These are phyloP conservation scores for Protobothrops mucrosquamatus DNA, from an alignment of 2,113 vertebrate genomes.

Conservation along the genomic window DNA sequence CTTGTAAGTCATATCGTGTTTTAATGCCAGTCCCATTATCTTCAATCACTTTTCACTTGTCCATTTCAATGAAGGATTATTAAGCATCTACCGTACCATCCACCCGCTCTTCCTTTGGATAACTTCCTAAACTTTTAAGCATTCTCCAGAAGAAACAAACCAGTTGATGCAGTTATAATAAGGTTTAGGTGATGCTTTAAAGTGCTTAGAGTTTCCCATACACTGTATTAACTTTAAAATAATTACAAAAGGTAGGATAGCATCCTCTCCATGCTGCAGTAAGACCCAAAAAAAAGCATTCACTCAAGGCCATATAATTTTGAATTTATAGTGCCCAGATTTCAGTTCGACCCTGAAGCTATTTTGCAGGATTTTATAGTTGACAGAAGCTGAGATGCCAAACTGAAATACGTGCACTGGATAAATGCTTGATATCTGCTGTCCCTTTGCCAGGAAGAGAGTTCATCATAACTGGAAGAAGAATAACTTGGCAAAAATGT, in stretches of 20 bases:
- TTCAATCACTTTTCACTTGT: background rate
- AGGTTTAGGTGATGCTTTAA: background rate
- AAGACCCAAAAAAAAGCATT: no score
- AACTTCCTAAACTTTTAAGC: background rate
- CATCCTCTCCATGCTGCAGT: background rate
- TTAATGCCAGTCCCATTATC: background rate
- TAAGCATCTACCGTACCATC: slow-evolving; percentile 12
- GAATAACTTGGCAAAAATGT: slow-evolving; percentile 14
- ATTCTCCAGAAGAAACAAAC: background rate
- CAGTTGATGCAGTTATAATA: background rate
- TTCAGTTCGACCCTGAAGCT: background rate
- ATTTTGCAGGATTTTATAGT: background rate
- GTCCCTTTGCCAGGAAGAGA: background rate
- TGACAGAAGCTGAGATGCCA: background rate
- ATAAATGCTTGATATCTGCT: background rate
- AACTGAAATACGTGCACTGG: background rate
- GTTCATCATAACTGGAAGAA: background rate
- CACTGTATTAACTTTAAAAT: background rate
- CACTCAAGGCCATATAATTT: background rate
- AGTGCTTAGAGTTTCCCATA: background rate
- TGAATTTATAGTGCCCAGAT: background rate
- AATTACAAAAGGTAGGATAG: background rate
- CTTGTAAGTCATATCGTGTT: background rate
- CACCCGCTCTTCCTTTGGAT: slow-evolving; percentile 17
- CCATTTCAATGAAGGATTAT: background rate